phyloP scores from a whole-genome alignment of 1,140 invertebrate species.

The Philaenus spumarius region DNA sequence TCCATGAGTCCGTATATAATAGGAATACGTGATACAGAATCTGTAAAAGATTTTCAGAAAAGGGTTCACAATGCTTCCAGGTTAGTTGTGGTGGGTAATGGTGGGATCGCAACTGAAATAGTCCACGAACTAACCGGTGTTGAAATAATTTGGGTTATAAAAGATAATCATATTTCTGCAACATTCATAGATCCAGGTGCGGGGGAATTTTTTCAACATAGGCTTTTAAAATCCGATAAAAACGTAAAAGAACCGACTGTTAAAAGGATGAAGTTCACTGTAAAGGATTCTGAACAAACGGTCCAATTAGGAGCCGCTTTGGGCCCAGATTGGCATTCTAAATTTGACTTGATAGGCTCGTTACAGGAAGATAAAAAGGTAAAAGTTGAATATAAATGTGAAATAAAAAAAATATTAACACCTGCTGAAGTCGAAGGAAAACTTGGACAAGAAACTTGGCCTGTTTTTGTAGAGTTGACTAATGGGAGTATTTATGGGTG shows the following conservation, averaged over 20 bases:
- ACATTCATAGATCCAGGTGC: conserved; percentile 95
- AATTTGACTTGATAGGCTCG: conserved; percentile 55
- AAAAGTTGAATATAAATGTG: conserved; percentile 59
- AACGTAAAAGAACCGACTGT: conserved; percentile 27
- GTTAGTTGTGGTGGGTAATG: conserved; percentile 89
- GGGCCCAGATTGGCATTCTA: conserved; percentile 90
- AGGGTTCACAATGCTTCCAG: conserved; percentile 57
- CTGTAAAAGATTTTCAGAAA: conserved; percentile 70
- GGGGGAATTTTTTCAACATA: conserved; percentile 79
- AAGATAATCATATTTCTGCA: conserved; percentile 84
- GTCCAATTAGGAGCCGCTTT: conserved; percentile 68
- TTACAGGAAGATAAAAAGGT: conserved; percentile 36
- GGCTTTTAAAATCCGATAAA: conserved; percentile 35
- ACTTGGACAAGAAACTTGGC: conserved; percentile 49
- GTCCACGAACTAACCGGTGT: conserved; percentile 79
- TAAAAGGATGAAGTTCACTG: conserved; percentile 60
- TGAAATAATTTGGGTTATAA: conserved; percentile 89
- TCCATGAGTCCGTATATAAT: conserved; percentile 59
- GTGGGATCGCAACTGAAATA: conserved; percentile 95
- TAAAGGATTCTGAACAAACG: conserved; percentile 43
- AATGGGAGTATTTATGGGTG: conserved; percentile 71
- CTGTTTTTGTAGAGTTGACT: conserved; percentile 63
- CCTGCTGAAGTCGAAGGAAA: conserved; percentile 35
- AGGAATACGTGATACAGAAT: conserved; percentile 94
- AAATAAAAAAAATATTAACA: conserved; percentile 47